Evolutionary conservation across 2,797 vertebrate genomes (phyloP).

Genomic region (Rhinichthys osculus): DNA sequence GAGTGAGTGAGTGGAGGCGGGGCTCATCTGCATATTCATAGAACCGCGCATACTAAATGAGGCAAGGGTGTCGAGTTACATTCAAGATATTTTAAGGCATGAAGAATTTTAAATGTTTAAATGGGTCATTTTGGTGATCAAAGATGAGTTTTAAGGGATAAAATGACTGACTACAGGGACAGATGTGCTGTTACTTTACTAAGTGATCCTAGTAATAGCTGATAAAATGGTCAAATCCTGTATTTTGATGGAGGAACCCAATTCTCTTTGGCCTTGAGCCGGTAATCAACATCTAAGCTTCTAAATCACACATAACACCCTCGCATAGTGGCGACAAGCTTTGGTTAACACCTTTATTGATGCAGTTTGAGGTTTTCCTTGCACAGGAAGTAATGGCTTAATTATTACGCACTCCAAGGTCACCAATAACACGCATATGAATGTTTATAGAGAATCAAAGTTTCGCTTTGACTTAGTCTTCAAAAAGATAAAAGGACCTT

Average conservation of each 20-base stretch:
- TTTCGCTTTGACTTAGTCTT: not conserved
- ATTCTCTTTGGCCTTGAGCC: not conserved
- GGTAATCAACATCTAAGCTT: no score
- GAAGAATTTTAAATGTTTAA: no score
- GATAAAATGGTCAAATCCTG: not conserved
- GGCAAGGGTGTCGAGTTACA: no score
- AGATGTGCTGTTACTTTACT: no score
- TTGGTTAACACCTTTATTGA: not conserved
- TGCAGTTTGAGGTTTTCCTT: not conserved
- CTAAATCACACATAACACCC: no score
- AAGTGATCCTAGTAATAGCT: not conserved
- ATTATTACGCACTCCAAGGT: slow-evolving; percentile 8
- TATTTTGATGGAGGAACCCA: not conserved
- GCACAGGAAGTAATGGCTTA: slow-evolving; percentile 14
- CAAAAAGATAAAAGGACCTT: not conserved
- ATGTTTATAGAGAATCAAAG: not conserved
- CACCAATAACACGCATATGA: not conserved
- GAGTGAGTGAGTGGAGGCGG: no score
- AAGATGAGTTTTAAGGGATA: no score
- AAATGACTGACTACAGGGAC: no score
- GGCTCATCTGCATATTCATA: no score
- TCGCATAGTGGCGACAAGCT: not conserved
- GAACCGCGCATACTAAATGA: no score
- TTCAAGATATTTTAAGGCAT: no score
- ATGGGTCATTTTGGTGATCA: no score